Evolutionary conservation across 2,888 invertebrate genomes (phyloP), one percentile per base, ranked within the genome.

Genomic region (Masnerella sp.): DNA sequence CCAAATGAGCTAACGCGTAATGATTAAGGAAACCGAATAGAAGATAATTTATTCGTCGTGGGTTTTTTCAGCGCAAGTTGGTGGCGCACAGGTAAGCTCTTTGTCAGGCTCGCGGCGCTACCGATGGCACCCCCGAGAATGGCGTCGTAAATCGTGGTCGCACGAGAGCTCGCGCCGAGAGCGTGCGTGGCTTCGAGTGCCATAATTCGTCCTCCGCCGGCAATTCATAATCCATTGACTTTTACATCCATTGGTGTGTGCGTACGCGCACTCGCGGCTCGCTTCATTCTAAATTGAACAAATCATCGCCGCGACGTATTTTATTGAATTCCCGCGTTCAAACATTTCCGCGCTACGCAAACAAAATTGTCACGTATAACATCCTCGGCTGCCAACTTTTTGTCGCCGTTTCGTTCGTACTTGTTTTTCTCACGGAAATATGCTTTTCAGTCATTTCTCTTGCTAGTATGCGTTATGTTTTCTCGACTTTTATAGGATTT

Each of bases 181-280:
- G 59, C 71, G 52, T 71, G 65, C 71, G 71, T 71, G 64, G 70
- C 64, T 64, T 64, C 64, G 52, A 71, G 64, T 45, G 65, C 65
- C 54, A 71, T 71, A 65, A 71, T 71, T 71, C 65, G 38, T 71
- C 22, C 45, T 54, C 71, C 45, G 54, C 65, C 28, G 65, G 64
- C 71, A 71, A 71, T 71, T 71, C 71, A 59, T 71, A 71, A 71
- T 59, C 71, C 71, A 71, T 71, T 64, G 71, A 71, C 71, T 71
- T 71, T 65, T 71, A 65, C 71, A 71, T 43, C 22, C 38, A 58
- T 51, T 52, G 15, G 42, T 45, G 47, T 49, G 47, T 59, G 59
- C 59, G 45, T 61, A 52, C 20, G 65, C 59, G 64, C 30, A 45
- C 59, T 43, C 38, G 36, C 22, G 56, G 42, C 9, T 28, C 36